Evolutionary conservation across 1,140 invertebrate species (phyloP).

Genomic region (Babylonia areolata): DNA sequence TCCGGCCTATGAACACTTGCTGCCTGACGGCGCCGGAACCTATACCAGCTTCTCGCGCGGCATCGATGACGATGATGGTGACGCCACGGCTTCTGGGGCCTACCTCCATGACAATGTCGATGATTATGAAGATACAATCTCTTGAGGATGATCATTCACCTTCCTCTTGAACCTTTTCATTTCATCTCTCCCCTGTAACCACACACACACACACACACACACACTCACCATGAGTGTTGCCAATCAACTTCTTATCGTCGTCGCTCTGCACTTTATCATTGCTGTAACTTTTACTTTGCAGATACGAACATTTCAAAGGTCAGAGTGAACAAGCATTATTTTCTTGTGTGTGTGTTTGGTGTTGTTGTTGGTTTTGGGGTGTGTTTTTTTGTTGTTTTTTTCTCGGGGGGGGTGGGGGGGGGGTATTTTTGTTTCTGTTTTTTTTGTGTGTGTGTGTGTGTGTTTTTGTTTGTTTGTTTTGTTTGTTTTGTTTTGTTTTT

Average conservation of each 20-base stretch:
- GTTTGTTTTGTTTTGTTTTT: no score
- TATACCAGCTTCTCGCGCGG: slow-evolving; percentile 38
- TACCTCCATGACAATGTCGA: slow-evolving; percentile 41
- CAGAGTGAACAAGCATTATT: no score
- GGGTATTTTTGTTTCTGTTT: no score
- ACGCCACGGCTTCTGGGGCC: slow-evolving; percentile 45
- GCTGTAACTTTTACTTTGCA: no score
- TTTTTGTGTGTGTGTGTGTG: no score
- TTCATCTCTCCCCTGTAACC: no score
- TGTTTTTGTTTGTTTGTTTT: no score
- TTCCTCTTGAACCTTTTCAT: not conserved
- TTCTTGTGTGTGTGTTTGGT: no score
- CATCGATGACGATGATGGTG: slow-evolving; percentile 43
- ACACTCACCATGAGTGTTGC: not conserved
- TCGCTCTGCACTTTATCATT: not conserved
- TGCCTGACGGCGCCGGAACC: slow-evolving; percentile 33
- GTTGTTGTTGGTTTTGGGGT: no score
- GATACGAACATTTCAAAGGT: no score
- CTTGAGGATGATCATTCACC: not conserved
- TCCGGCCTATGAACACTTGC: slow-evolving; percentile 44
- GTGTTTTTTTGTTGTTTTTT: no score
- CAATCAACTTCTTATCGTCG: not conserved
- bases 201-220: not conserved
- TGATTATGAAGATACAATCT: slow-evolving; percentile 38
- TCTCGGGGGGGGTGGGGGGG: no score